Conservation (phyloP, 1,140 invertebrate genomes). For the Temnothorax curvispinosus region DNA sequence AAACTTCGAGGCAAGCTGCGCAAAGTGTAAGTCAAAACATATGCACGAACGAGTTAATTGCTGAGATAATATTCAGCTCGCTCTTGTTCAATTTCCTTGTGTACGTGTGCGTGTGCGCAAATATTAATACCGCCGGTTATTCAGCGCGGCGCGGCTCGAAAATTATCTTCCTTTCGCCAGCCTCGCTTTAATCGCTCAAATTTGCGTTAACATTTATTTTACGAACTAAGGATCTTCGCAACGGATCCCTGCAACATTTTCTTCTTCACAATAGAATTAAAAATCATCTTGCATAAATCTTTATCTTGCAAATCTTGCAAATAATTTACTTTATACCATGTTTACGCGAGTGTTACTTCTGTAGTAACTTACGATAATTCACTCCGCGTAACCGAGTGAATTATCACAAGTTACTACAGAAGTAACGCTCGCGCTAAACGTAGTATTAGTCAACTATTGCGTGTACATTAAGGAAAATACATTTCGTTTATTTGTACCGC, state of each 20-base stretch:
- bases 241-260: neutral
- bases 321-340: too few species aligned
- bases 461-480: neutral
- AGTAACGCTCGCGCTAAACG: too few species aligned
- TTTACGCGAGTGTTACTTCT: too few species aligned
- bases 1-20: conserved; percentile 23
- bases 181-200: neutral
- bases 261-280: neutral
- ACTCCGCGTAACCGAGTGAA: too few species aligned
- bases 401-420: too few species aligned
- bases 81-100: neutral
- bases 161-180: conserved; percentile 18
- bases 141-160: neutral
- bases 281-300: neutral
- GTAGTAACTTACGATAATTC: too few species aligned
- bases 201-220: neutral
- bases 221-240: neutral
- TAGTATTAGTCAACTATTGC: neutral
- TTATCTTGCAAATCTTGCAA: neutral
- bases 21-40: conserved; percentile 31
- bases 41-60: conserved; percentile 51
- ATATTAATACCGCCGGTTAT: conserved; percentile 47
- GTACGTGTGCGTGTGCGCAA: neutral
- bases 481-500: neutral
- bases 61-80: conserved; percentile 36